phyloP scores from a whole-genome alignment of 2,888 invertebrate species.

The Drosophila acutilabella region DNA sequence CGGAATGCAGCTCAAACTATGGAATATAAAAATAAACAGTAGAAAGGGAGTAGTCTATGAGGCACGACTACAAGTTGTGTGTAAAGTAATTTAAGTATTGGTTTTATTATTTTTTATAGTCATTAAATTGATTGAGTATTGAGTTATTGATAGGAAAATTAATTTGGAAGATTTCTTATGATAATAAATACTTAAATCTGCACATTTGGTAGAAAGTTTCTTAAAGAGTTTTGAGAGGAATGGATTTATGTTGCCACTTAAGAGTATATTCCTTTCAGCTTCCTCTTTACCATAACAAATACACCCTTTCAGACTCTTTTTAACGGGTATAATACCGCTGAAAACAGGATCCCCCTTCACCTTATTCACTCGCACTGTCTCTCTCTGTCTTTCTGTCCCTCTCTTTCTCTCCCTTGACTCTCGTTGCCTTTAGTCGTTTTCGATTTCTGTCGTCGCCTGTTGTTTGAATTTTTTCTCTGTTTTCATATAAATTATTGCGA shows the following conservation, averaged over 20 bases:
- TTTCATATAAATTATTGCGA: slow-evolving; percentile 73
- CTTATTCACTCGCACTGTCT: slow-evolving; percentile 1
- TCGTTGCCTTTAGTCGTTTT: slow-evolving; percentile 17
- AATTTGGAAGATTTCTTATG: no score
- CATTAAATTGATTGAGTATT: no score
- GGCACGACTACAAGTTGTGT: background rate
- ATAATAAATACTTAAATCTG: no score
- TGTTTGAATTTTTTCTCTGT: slow-evolving; percentile 21
- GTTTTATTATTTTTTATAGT: no score
- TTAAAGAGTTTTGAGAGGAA: no score
- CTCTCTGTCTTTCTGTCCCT: background rate
- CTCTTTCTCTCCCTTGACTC: background rate
- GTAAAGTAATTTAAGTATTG: background rate
- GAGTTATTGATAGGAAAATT: no score
- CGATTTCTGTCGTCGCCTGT: slow-evolving; percentile 36
- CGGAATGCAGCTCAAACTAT: slow-evolving; percentile 28
- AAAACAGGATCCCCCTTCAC: background rate
- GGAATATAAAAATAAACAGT: background rate
- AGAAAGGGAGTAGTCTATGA: background rate
- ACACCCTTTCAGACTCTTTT: background rate
- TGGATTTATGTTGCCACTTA: no score
- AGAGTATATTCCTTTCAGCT: no score
- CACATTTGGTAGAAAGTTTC: no score
- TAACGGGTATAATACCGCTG: background rate
- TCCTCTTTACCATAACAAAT: background rate